A percentile compares a stretch with the other conserved stretches of the same genome.
phyloP scores from a whole-genome alignment of 2,797 vertebrate genomes.

The Spatula clypeata region DNA sequence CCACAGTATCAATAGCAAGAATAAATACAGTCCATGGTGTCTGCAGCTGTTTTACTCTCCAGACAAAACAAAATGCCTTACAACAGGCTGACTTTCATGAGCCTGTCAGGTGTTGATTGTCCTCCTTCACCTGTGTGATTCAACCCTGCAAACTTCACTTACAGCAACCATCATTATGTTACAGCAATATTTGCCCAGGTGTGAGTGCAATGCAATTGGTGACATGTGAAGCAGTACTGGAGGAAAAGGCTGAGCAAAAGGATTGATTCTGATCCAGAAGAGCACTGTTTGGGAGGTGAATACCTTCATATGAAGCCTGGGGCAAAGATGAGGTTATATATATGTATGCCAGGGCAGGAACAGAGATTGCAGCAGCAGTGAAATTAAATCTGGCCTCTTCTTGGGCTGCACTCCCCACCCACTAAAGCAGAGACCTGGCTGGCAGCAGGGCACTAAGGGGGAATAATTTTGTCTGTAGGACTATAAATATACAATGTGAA shows the following conservation, averaged over 20 bases:
- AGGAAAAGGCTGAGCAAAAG: neutral
- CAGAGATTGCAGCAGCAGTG: neutral
- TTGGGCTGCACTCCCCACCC: neutral
- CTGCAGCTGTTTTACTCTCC: neutral
- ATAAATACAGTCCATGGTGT: neutral
- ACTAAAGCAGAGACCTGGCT: neutral
- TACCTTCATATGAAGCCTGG: neutral
- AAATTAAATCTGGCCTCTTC: neutral
- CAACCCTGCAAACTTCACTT: neutral
- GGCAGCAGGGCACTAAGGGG: neutral
- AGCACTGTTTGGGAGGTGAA: neutral
- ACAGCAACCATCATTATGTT: accelerated
- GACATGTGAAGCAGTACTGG: neutral
- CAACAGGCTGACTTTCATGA: neutral
- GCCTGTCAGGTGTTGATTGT: accelerated
- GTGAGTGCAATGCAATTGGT: accelerated
- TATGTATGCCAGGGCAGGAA: neutral
- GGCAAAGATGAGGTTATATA: neutral
- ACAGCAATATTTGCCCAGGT: neutral
- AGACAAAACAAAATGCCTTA: neutral
- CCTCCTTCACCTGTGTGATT: neutral
- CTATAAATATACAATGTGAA: neutral
- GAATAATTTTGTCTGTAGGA: neutral
- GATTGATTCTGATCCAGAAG: neutral
- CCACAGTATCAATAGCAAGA: neutral